Percentiles rank a stretch among this genome's conserved stretches.
These are phyloP conservation scores for Sebastes alutus DNA, from an alignment of 2,797 vertebrate species.

Conservation along the genomic window DNA sequence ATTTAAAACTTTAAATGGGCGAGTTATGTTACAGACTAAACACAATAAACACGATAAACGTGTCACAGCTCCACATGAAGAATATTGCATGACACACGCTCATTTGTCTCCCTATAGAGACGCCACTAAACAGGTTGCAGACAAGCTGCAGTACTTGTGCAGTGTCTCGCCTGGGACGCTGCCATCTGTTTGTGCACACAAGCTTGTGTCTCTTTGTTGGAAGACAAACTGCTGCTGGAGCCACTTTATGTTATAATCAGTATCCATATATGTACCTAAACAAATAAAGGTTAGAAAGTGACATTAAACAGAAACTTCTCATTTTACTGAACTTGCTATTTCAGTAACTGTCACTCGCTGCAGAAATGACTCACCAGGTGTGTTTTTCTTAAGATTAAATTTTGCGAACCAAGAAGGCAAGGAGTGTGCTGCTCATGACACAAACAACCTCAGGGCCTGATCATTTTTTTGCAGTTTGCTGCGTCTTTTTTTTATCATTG, in stretches of 20 bases:
- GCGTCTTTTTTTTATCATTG: background rate
- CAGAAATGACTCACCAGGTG: conserved; percentile 26
- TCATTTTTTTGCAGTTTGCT: no score
- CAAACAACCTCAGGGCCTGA: background rate
- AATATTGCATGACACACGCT: conserved; percentile 54
- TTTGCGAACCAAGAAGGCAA: background rate
- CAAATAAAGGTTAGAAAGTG: conserved; percentile 9
- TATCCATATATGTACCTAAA: conserved; percentile 4
- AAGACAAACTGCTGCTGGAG: conserved; percentile 45
- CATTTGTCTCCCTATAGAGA: conserved; percentile 66
- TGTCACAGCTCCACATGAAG: conserved; percentile 23
- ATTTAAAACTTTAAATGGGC: conserved; percentile 13
- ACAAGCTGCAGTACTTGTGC: conserved; percentile 62
- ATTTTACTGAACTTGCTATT: conserved; percentile 20
- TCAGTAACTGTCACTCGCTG: background rate
- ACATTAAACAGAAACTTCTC: background rate
- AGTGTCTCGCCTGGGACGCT: conserved; percentile 58
- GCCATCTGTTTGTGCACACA: conserved; percentile 63
- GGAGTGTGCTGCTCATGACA: background rate
- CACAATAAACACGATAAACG: conserved; percentile 18
- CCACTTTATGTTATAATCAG: conserved; percentile 30
- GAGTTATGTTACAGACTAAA: conserved; percentile 6
- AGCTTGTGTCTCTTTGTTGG: conserved; percentile 48
- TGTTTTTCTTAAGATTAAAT: conserved; percentile 46
- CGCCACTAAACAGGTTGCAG: conserved; percentile 61